Base-by-base conservation (phyloP, 2,888 invertebrate species). In the Pseudococcus longispinus region DNA sequence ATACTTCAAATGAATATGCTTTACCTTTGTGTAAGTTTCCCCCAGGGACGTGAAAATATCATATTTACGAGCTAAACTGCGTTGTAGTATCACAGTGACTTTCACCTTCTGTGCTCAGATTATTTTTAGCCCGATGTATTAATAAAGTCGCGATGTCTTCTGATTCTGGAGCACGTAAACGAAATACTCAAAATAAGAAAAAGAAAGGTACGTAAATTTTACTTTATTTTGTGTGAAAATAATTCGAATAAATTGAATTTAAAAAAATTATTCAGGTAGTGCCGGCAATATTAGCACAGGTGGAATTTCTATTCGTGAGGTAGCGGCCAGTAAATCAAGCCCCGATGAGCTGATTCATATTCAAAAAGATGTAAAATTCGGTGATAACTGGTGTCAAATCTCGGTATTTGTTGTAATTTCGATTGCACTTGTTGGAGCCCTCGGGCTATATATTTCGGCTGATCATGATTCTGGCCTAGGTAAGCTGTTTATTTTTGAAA, bases 131-230 rank as follows among this genome's bases (percentile, higher is more conserved):
- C 55, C 46, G 26, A 55, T 46, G 55, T 51, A 83, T 46, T 83
- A 55, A 51, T 83, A 51, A 26, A 51, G 13, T 51, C 91, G 20
- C 70, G 37, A 96, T 96, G 96, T 96, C 96, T 91, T 95, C 95
- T 90, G 96, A 96, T 92, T 95, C 95, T 90, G 96, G 96, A 91
- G 95, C 95, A 90, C 94, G 95, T 90, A 96, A 95, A 92, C 94
- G 96, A 89, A 70, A 70, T 37, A 96, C 23, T 23, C 60, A 95
- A 92, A 96, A 96, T 91, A 96, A 95, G 91, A 93, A 93, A 13
- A 94, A 93, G 91, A 95, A 94, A 87, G 87, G 87, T 87, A 46
- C 44, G 60, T 87, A 42, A 13, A n/a, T 82, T 32, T 6, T n/a
- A 80, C 9, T 42, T 32, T 70, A 20, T 23, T 60, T 70, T 29